Evolutionary conservation across 2,888 invertebrate species (phyloP).

Genomic region (Acleris cristana): DNA sequence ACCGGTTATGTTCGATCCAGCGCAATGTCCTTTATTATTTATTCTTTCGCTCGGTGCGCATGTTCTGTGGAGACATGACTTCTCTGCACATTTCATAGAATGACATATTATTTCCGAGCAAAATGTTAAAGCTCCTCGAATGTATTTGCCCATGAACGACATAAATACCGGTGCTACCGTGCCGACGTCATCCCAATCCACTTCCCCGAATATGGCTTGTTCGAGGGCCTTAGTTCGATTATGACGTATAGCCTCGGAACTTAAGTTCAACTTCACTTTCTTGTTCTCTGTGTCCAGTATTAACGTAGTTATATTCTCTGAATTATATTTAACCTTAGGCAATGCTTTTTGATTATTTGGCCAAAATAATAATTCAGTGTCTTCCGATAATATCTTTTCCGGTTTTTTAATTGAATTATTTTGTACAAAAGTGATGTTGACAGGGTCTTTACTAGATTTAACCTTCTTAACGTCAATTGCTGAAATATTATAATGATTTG

Average conservation of each 20-base stretch:
- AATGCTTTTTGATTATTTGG: constrained; percentile 53
- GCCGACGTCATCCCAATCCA: constrained; percentile 73
- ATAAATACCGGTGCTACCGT: constrained; percentile 70
- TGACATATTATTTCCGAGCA: constrained; percentile 70
- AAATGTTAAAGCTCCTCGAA: constrained; percentile 70
- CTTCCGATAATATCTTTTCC: constrained; percentile 54
- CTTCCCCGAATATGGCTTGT: constrained; percentile 71
- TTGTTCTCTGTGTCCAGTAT: constrained; percentile 67
- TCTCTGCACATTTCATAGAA: constrained; percentile 73
- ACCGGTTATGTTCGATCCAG: constrained; percentile 67
- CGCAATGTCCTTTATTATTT: constrained; percentile 72
- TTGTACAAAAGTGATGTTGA: constrained; percentile 39
- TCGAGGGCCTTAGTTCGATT: constrained; percentile 65
- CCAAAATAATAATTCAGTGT: constrained; percentile 69
- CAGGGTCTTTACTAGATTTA: constrained; percentile 1
- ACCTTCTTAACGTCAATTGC: constrained; percentile 2
- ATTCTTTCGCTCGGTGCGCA: constrained; percentile 64
- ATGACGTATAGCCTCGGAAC: constrained; percentile 56
- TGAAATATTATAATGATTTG: constrained; percentile 14
- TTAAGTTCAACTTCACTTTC: constrained; percentile 66
- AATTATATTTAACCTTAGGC: constrained; percentile 32
- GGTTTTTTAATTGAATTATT: constrained; percentile 48
- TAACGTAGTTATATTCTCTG: constrained; percentile 64
- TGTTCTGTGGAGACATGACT: constrained; percentile 66
- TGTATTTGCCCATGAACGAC: constrained; percentile 75